Percentiles rank a stretch among this genome's conserved stretches.
These are phyloP conservation scores for Myanophis thanlyinensis DNA, from an alignment of 2,113 vertebrate genomes.

Conservation along the genomic window DNA sequence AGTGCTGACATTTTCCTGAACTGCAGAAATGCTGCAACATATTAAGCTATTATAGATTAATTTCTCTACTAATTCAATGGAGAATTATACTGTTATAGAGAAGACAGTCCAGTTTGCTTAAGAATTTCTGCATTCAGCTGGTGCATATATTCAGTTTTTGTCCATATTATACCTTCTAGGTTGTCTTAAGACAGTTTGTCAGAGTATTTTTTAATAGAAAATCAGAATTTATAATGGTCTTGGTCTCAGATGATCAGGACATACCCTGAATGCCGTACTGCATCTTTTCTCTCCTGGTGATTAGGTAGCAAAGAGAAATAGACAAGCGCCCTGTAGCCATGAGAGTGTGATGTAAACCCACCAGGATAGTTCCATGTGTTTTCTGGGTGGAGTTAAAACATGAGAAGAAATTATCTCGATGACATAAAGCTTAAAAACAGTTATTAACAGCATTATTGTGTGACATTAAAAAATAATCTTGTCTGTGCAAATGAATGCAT, in stretches of 20 bases:
- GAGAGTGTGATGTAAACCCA: neutral
- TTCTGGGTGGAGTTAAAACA: neutral
- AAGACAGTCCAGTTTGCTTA: neutral
- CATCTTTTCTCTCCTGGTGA: neutral
- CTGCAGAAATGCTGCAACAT: neutral
- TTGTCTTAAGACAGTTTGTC: neutral
- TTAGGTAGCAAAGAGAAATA: neutral
- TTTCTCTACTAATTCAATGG: neutral
- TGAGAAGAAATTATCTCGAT: neutral
- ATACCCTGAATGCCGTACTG: neutral
- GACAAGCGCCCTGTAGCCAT: fast-evolving
- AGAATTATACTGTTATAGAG: neutral
- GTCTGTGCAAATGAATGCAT: neutral
- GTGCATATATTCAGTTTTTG: neutral
- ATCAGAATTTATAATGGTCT: conserved; percentile 1
- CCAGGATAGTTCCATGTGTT: neutral
- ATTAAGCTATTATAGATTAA: neutral
- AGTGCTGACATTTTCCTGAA: neutral
- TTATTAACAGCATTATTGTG: too few species aligned
- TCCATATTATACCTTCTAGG: neutral
- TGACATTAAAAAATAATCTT: neutral
- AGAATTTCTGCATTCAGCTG: neutral
- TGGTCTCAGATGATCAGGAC: neutral
- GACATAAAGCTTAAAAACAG: neutral
- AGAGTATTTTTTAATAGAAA: conserved; percentile 6